phyloP scores from a whole-genome alignment of 2,797 vertebrate species.

The Myotis myotis region DNA sequence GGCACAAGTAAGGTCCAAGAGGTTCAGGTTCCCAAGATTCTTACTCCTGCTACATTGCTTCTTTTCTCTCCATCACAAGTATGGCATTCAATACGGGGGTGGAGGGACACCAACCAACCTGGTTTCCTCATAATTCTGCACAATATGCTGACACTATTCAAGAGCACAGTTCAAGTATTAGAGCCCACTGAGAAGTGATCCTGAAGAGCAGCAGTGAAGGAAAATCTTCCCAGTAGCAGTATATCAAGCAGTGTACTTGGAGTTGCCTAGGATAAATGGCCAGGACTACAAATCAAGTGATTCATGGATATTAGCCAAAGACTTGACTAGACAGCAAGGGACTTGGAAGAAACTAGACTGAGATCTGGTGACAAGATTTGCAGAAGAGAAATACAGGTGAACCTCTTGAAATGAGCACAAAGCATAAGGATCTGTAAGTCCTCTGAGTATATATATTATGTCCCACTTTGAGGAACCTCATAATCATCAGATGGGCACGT shows the following conservation, averaged over 20 bases:
- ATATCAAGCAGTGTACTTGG: neutral
- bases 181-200: neutral
- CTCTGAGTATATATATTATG: neutral
- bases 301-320: neutral
- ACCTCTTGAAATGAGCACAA: neutral
- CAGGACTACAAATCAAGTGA: neutral
- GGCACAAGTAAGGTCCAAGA: neutral
- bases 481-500: neutral
- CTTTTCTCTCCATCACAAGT: neutral
- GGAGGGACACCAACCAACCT: neutral
- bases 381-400: neutral
- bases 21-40: neutral
- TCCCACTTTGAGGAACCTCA: neutral
- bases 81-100: neutral
- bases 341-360: neutral
- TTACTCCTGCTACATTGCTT: neutral
- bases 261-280: neutral
- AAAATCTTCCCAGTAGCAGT: neutral
- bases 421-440: neutral
- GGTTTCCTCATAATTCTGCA: neutral
- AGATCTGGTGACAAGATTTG: neutral
- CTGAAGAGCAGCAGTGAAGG: neutral
- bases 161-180: neutral
- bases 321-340: neutral
- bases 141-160: neutral